Percentiles rank a stretch among this genome's conserved stretches.
phyloP scores from a whole-genome alignment of 2,888 invertebrate species.

The Shargacucullia verbasci region DNA sequence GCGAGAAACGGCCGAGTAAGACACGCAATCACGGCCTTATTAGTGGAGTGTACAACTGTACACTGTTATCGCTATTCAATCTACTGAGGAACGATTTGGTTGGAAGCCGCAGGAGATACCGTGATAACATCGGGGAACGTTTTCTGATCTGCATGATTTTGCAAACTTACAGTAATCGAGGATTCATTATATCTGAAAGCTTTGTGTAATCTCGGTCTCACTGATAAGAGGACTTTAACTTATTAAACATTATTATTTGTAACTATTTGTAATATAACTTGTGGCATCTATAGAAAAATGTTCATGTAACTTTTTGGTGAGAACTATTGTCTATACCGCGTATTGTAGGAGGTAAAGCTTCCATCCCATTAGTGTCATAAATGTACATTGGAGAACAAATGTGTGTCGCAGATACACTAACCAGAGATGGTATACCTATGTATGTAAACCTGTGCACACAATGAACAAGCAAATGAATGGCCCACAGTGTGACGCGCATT shows the following conservation, averaged over 20 bases:
- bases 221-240: no score
- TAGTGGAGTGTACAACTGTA: conserved; percentile 3
- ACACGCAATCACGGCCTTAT: conserved; percentile 11
- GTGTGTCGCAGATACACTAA: background rate
- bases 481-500: conserved; percentile 18
- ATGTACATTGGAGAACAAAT: background rate
- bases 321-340: no score
- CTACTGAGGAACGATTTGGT: conserved; percentile 1
- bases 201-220: no score
- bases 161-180: no score
- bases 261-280: no score
- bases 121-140: background rate
- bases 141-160: background rate
- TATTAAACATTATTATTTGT: no score
- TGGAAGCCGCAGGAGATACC: background rate
- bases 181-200: no score
- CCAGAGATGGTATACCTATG: conserved; percentile 3
- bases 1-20: conserved; percentile 10
- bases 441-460: conserved; percentile 22
- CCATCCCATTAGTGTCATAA: no score
- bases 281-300: no score
- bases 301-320: no score
- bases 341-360: background rate
- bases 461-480: conserved; percentile 26
- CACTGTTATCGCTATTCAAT: conserved; percentile 15